A percentile compares a stretch with the other conserved stretches of the same genome.
Conservation (phyloP, 2,888 invertebrate genomes). For the Netelia inedita region DNA sequence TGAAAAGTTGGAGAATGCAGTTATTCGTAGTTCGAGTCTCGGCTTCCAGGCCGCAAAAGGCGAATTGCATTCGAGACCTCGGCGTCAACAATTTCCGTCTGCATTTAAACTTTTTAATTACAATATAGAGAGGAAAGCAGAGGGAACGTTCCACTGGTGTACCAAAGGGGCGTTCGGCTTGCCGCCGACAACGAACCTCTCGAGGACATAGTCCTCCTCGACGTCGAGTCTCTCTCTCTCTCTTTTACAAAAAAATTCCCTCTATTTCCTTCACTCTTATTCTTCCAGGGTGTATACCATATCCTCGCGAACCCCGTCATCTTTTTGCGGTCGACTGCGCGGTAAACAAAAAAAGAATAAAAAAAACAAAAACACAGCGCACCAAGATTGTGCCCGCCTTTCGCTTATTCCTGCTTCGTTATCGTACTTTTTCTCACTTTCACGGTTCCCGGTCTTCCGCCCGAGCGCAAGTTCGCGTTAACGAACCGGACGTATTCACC, state of each 20-base stretch:
- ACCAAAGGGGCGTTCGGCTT: constrained; percentile 46
- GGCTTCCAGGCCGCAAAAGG: constrained; percentile 42
- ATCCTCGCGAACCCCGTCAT: constrained; percentile 34
- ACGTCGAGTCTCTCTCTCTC: constrained; percentile 36
- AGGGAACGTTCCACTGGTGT: constrained; percentile 16
- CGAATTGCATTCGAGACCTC: constrained; percentile 67
- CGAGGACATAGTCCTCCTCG: constrained; percentile 45
- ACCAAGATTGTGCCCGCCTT: constrained; percentile 59
- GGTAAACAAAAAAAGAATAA: too few relatives aligned
- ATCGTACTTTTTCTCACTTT: constrained; percentile 46
- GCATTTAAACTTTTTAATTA: constrained; percentile 72
- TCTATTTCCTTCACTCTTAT: constrained; percentile 24
- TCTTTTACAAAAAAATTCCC: background rate
- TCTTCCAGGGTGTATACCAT: constrained; percentile 21
- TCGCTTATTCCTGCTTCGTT: constrained; percentile 64
- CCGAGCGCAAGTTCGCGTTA: constrained; percentile 55
- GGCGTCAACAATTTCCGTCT: constrained; percentile 69
- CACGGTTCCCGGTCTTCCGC: constrained; percentile 36
- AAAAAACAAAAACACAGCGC: constrained; percentile 44
- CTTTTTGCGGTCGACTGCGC: constrained; percentile 49
- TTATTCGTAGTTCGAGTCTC: constrained; percentile 33
- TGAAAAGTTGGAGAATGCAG: constrained; percentile 44
- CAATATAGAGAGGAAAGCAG: constrained; percentile 58
- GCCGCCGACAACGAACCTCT: constrained; percentile 34
- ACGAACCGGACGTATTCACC: constrained; percentile 42